Conservation (phyloP, 1,140 invertebrate species). For the Nebria ingens region DNA sequence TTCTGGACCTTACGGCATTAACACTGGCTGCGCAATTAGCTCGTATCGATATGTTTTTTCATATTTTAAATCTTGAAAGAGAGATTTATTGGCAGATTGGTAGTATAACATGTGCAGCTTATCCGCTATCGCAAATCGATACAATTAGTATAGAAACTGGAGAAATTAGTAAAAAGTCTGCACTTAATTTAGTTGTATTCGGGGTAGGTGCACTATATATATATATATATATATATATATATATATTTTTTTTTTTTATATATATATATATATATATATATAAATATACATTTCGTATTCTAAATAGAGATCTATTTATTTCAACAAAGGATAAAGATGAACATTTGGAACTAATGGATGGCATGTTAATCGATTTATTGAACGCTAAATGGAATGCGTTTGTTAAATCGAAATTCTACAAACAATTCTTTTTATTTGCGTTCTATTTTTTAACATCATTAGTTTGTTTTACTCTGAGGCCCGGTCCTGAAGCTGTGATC, state of each 20-base stretch:
- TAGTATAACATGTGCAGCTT: slow-evolving; percentile 93
- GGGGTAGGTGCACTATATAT: slow-evolving; percentile 54
- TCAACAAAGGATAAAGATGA: slow-evolving; percentile 89
- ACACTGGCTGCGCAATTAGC: slow-evolving; percentile 90
- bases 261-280: background rate
- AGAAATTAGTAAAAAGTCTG: slow-evolving; percentile 86
- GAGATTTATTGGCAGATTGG: slow-evolving; percentile 96
- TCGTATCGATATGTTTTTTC: slow-evolving; percentile 88
- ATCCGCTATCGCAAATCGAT: slow-evolving; percentile 91
- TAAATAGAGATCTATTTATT: slow-evolving; percentile 29
- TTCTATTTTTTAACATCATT: slow-evolving; percentile 83
- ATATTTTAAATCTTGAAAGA: slow-evolving; percentile 86
- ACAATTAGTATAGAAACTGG: slow-evolving; percentile 89
- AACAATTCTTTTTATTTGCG: slow-evolving; percentile 81
- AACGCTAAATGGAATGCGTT: slow-evolving; percentile 98
- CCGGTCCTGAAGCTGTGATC: slow-evolving; percentile 49
- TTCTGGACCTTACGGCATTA: slow-evolving; percentile 80
- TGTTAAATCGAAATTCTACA: slow-evolving; percentile 88
- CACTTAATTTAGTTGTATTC: slow-evolving; percentile 95
- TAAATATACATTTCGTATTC: slow-evolving; percentile 11
- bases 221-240: slow-evolving; percentile 7
- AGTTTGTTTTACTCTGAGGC: slow-evolving; percentile 76
- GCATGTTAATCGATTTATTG: slow-evolving; percentile 84
- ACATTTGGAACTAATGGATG: slow-evolving; percentile 93
- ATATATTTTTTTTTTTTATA: slow-evolving; percentile 1